These are phyloP conservation scores for Leptodactylus fuscus DNA, from an alignment of 2,113 vertebrate species.

Conservation along the genomic window DNA sequence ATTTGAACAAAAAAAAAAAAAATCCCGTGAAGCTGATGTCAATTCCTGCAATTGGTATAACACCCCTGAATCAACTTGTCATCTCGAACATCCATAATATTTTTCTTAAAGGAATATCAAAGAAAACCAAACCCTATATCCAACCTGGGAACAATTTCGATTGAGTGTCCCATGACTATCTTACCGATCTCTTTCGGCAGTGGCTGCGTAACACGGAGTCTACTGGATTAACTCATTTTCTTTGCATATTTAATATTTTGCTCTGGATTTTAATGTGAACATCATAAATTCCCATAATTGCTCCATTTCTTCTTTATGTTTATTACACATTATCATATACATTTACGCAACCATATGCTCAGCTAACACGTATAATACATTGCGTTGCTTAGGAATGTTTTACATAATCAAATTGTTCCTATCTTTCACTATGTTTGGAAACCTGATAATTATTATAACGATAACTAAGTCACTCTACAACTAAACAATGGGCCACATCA, in stretches of 20 bases:
- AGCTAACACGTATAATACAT: slow-evolving; percentile 15
- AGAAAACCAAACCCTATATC: too few relatives aligned
- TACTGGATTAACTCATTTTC: not conserved
- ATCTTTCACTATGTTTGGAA: slow-evolving; percentile 19
- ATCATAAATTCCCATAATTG: slow-evolving; percentile 29
- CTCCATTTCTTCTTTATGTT: slow-evolving; percentile 31
- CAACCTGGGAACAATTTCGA: too few relatives aligned
- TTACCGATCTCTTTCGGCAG: too few relatives aligned
- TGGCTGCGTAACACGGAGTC: not conserved
- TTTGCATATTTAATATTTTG: slow-evolving; percentile 1
- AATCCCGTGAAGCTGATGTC: too few relatives aligned
- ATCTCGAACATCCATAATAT: too few relatives aligned
- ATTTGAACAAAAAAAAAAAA: too few relatives aligned
- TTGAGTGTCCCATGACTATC: too few relatives aligned
- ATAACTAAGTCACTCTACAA: slow-evolving; percentile 22
- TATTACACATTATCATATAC: slow-evolving; percentile 31
- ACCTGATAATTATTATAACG: slow-evolving; percentile 6
- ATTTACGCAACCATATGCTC: slow-evolving; percentile 37
- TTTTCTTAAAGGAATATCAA: too few relatives aligned
- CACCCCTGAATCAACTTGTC: too few relatives aligned
- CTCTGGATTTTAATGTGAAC: not conserved
- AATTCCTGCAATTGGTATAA: too few relatives aligned
- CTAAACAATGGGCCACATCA: slow-evolving; percentile 29
- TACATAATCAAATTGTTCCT: not conserved
- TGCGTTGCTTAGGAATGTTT: not conserved